Evolutionary conservation across 2,888 invertebrate genomes (phyloP), one percentile per base, ranked within the genome.

Genomic region (Standfussiana lucernea): DNA sequence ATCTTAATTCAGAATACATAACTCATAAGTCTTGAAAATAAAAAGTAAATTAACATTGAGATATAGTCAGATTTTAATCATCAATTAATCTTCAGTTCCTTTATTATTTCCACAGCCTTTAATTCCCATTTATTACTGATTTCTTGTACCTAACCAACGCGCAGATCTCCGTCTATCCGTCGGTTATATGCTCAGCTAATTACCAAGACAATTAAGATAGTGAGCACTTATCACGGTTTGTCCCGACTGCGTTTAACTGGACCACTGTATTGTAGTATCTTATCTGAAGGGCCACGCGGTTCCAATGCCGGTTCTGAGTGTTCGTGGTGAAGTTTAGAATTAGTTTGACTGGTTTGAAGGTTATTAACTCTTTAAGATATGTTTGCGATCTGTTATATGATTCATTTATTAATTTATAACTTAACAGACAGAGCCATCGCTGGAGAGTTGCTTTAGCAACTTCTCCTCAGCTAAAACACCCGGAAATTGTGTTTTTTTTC

Each of bases 121-220:
- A 28, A 28, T 40, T n/a, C 21, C 32, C 32, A 32, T 50, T n/a
- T n/a, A 75, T 15, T 32, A 42, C 15, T 2, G 35, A 35, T 35
- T 40, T 21, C 75, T 77, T 37, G 37, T 24, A 37, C 37, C 10
- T 32, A 28, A 66, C 2, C 8, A n/a, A 68, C 45, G n/a, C n/a
- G 47, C 47, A 24, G n/a, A 24, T 82, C 45, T 28, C 13, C 7
- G 10, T 50, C 15, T 35, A 40, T 61, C 50, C 15, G 35, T 24
- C 24, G 56, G 24, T 50, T 72, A 66, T 42, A 13, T 42, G 50
- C 42, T 56, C 64, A 28, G 65, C 87, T 92, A 91, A 93, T 92
- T 91, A 92, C 89, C 85, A 91, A 90, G 89, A 89, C 88, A 89
- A 91, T 93, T 93, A 92, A 91, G 93, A 93, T 93, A 92, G 88